Percentiles rank a stretch among this genome's conserved stretches.
Evolutionary conservation across 2,113 vertebrate genomes (phyloP).

Genomic region (Malaclemys terrapin): DNA sequence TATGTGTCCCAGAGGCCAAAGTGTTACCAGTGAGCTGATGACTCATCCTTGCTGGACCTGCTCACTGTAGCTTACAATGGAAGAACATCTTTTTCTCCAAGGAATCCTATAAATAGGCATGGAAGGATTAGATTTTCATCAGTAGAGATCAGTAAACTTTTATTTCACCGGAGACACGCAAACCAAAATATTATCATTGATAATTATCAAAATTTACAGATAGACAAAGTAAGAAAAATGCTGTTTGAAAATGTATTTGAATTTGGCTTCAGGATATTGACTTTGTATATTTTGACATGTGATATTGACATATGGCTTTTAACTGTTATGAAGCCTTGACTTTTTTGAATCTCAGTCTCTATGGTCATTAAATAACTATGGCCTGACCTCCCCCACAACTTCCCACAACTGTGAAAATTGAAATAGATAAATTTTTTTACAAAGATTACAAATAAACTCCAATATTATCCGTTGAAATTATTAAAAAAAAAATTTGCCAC

Average conservation of each 20-base stretch:
- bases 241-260: background rate
- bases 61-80: background rate
- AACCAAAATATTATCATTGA: background rate
- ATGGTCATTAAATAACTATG: too few relatives aligned
- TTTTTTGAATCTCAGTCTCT: too few relatives aligned
- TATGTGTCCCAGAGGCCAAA: background rate
- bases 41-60: background rate
- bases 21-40: background rate
- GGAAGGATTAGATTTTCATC: background rate
- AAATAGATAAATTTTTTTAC: too few relatives aligned
- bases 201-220: background rate
- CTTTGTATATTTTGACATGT: too few relatives aligned
- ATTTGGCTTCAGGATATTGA: too few relatives aligned
- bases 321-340: too few relatives aligned
- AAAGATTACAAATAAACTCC: too few relatives aligned
- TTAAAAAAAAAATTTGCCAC: background rate
- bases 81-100: background rate
- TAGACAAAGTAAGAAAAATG: background rate
- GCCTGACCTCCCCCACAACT: too few relatives aligned
- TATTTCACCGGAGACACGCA: background rate
- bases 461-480: background rate
- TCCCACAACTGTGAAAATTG: too few relatives aligned
- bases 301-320: too few relatives aligned
- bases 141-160: background rate
- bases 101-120: background rate